Evolutionary conservation across 1,140 invertebrate species (phyloP), one percentile per base, ranked within the genome.

Genomic region (Harlomillsia oculata): DNA sequence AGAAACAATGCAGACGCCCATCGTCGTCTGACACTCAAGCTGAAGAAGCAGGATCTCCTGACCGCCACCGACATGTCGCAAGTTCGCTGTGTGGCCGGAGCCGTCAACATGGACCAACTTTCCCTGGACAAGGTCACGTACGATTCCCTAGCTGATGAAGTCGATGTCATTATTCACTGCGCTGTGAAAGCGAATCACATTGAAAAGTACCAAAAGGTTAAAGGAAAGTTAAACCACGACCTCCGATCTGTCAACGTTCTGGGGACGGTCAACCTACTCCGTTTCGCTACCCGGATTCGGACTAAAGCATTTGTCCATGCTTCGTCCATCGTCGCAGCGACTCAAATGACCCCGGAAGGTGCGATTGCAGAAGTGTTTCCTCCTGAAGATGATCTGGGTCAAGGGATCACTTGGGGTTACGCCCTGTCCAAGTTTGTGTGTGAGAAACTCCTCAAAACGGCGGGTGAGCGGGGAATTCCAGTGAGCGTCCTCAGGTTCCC

Each of bases 251-350:
- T 29, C 9, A 52, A 52, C 16, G 49, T 52, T 16, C 3, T 36
- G 4, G 49, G 34, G 2, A 37, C 37, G 3, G 37, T 37, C 1
- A 51, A 48, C 16, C 23, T 56, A 28, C 29, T 56, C 5, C 21
- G 23, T 28, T 57, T 57, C 32, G 32, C 46, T 2, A 26, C 28
- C 1, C 20, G 21, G 23, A 39, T 11, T 0, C 50, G 51, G 29
- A 50, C 46, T 2, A 57, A 57, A 39, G 30, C 23, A 16, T 36
- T 57, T n/a, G 29, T 57, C 2, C 48, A 50, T 20, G 55, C 55
- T 20, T 57, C 55, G 6, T 49, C 55, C 25, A 30, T 57, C 25
- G 34, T 57, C 0, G 55, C 55, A 13, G 45, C 34, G 4, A 30
- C 16, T 13, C 16, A 48, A 34, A 34, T 48, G 18, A 48, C 45